Evolutionary conservation across 2,113 vertebrate genomes (phyloP).

Genomic region (Varanus salvator): DNA sequence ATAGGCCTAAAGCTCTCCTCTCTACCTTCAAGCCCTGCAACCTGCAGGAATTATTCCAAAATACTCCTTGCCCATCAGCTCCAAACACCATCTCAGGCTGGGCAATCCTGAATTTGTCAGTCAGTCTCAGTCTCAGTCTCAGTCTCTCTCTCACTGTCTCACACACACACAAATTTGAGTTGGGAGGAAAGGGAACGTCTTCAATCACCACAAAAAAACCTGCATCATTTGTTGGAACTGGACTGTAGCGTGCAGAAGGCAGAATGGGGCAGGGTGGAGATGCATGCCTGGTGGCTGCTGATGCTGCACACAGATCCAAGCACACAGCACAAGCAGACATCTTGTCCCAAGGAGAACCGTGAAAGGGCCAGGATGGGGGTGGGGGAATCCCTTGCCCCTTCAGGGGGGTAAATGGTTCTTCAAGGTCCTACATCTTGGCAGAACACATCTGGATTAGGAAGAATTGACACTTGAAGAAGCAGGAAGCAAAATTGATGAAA

Average conservation of each 20-base stretch:
- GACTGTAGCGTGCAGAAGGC: background rate
- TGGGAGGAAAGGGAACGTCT: background rate
- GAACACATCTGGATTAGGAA: background rate
- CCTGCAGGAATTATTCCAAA: background rate
- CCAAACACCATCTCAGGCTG: background rate
- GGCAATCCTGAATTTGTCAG: background rate
- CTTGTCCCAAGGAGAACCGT: background rate
- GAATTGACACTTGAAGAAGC: too few species aligned
- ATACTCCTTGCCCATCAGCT: background rate
- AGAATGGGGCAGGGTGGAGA: background rate
- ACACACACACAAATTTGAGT: background rate
- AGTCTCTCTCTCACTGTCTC: too few species aligned
- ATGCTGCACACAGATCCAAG: background rate
- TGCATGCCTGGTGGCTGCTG: background rate
- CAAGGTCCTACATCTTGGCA: background rate
- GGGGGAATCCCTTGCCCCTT: background rate
- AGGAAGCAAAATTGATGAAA: background rate
- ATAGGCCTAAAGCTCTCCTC: background rate
- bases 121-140: too few species aligned
- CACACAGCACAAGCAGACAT: background rate
- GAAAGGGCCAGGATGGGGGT: background rate
- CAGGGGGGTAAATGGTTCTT: background rate
- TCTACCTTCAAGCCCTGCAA: too few species aligned
- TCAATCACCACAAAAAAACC: background rate
- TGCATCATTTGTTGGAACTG: background rate